Evolutionary conservation across 1,140 invertebrate species (phyloP).

Genomic region (Brachionus angularis): DNA sequence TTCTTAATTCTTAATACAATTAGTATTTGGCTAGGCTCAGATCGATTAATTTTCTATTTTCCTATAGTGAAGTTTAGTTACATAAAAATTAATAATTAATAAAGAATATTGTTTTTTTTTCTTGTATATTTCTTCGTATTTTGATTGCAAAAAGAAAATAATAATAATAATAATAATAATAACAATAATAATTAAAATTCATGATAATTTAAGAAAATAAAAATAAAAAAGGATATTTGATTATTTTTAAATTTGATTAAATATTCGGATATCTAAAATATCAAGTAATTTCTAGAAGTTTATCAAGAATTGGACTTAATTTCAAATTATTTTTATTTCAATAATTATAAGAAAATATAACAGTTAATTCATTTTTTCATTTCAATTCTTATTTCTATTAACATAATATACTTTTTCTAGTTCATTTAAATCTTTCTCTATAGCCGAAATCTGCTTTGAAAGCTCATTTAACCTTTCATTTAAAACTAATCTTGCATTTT

Average conservation of each 20-base stretch:
- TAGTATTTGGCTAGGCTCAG: too few species aligned
- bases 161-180: too few species aligned
- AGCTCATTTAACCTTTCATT: not conserved
- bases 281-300: too few species aligned
- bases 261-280: not conserved
- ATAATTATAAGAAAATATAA: not conserved
- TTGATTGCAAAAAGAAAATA: too few species aligned
- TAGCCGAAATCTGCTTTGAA: not conserved
- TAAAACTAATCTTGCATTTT: not conserved
- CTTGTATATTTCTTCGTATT: too few species aligned
- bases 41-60: too few species aligned
- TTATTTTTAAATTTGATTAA: not conserved
- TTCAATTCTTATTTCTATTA: conserved; percentile 5
- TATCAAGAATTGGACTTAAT: too few species aligned
- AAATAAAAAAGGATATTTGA: not conserved
- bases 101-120: too few species aligned
- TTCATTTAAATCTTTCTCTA: not conserved
- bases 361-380: not conserved
- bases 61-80: too few species aligned
- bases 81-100: too few species aligned
- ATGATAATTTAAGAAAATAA: not conserved
- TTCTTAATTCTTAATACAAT: too few species aligned
- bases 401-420: conserved; percentile 31
- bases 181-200: too few species aligned
- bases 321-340: not conserved